Evolutionary conservation across 2,888 invertebrate species (phyloP), one percentile per base, ranked within the genome.

Genomic region (Noctua fimbriata): DNA sequence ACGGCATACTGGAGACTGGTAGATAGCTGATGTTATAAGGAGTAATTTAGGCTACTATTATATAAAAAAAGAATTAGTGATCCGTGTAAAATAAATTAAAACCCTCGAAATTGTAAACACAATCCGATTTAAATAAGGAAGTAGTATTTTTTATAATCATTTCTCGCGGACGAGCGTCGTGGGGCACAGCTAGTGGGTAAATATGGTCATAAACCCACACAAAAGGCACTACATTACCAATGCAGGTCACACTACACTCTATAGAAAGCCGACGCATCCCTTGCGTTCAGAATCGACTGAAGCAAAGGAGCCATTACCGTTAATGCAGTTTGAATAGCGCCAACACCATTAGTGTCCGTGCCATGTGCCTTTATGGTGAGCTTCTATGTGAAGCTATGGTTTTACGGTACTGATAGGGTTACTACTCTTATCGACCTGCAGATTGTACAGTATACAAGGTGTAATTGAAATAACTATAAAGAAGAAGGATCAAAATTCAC

Each of bases 251-350:
- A 76, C 28, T 44, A 49, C 52, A 36, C 24, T 65, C 71, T 58
- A 44, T 28, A 72, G 69, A 52, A 72, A 18, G 16, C 24, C 9
- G 32, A 49, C 74, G 49, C 79, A 77, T 73, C 28, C 36, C 55
- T 41, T 32, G 58, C 74, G 47, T 49, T 82, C 49, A 18, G 69
- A 84, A 72, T 79, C 75, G 74, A 81, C 74, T 67, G 65, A 66
- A 74, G 79, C 63, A 79, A 72, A 74, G 55, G 78, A 67, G 28
- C 79, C 86, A 85, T 85, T 85, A 83, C 67, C 72, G 79, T 73
- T 85, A 85, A 85, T 86, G 85, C 79, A 75, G 86, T 79, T 85
- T 85, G 85, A 78, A 83, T 85, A 75, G 83, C 63, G 65, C 65
- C 85, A 72, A 79, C 86, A 79, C 83, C 85, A 85, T 85, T 85